phyloP scores from a whole-genome alignment of 2,888 invertebrate species.

The Drosophila mayaguana region DNA sequence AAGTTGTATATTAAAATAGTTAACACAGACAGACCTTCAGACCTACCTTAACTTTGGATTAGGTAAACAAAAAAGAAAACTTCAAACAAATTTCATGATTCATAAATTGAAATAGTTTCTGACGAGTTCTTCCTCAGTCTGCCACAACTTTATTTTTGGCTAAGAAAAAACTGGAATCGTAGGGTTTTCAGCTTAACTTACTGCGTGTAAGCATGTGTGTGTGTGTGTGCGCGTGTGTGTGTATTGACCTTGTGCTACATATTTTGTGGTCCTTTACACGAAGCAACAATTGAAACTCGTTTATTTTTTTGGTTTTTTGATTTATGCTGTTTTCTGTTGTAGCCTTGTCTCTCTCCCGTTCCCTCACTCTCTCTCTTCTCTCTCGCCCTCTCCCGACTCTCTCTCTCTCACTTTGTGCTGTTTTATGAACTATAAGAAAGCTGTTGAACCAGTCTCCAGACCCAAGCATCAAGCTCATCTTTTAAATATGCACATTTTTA shows the following conservation, averaged over 20 bases:
- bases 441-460: slow-evolving; percentile 67
- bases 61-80: not conserved
- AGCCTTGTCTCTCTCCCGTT: not conserved
- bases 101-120: not conserved
- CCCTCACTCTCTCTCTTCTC: not conserved
- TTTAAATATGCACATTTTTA: slow-evolving; percentile 75
- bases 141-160: not conserved
- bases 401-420: slow-evolving; percentile 11
- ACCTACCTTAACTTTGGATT: not conserved
- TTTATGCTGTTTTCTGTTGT: slow-evolving; percentile 43
- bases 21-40: not conserved
- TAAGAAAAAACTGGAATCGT: slow-evolving; percentile 1
- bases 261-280: slow-evolving; percentile 76
- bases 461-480: slow-evolving; percentile 57
- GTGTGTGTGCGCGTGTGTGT: slow-evolving; percentile 10
- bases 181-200: not conserved
- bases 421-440: slow-evolving; percentile 70
- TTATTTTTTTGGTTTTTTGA: slow-evolving; percentile 51
- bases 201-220: slow-evolving; percentile 7
- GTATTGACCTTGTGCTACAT: slow-evolving; percentile 74
- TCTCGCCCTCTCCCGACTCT: not conserved
- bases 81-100: not conserved
- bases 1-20: not conserved
- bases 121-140: slow-evolving; percentile 2
- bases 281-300: slow-evolving; percentile 64